These are phyloP conservation scores for Myotis myotis DNA, from an alignment of 2,797 vertebrate species.

Conservation along the genomic window DNA sequence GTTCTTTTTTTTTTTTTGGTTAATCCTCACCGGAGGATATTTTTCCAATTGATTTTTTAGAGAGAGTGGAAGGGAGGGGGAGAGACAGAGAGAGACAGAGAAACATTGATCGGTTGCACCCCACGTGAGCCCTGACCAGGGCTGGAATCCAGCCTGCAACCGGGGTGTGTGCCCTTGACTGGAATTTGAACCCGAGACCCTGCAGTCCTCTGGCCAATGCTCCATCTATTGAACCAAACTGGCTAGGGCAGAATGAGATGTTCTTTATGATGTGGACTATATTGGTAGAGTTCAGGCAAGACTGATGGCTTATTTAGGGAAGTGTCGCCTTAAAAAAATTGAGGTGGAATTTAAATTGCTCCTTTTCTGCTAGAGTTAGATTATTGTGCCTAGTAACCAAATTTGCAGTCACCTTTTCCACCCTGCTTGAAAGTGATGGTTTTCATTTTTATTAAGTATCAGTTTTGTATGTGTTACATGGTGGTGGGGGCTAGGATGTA, in stretches of 20 bases:
- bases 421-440: constrained; percentile 13
- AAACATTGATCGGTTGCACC: too few species aligned
- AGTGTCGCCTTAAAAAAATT: not conserved
- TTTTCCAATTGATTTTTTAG: too few species aligned
- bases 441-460: constrained; percentile 33
- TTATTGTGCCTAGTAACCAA: not conserved
- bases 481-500: not conserved
- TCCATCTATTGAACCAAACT: too few species aligned
- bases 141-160: too few species aligned
- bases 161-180: too few species aligned
- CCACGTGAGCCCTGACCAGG: too few species aligned
- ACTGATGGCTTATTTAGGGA: constrained; percentile 19
- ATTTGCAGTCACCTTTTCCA: not conserved
- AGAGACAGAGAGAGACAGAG: too few species aligned
- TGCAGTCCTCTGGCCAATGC: too few species aligned
- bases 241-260: not conserved
- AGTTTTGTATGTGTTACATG: not conserved
- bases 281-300: constrained; percentile 14
- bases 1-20: not conserved
- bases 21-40: too few species aligned
- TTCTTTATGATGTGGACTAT: not conserved
- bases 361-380: not conserved
- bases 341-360: constrained; percentile 8
- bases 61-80: too few species aligned
- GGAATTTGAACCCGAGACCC: too few species aligned